Evolutionary conservation across 2,113 vertebrate species (phyloP), one percentile per base, ranked within the genome.

Genomic region (Aleadryas rufinucha): DNA sequence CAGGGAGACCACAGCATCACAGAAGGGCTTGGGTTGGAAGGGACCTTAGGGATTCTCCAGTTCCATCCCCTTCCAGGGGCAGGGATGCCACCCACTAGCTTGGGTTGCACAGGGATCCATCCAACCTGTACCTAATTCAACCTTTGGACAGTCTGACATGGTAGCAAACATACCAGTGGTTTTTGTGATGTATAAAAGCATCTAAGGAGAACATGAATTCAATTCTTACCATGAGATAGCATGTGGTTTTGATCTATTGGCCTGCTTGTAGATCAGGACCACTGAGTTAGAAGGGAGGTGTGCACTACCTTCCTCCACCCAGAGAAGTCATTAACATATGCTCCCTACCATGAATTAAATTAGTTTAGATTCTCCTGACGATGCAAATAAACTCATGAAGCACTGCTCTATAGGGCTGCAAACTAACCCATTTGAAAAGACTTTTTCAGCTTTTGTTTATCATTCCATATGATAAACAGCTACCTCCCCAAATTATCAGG

Each of bases 311-410:
- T 94, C 71, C 75, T 64, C 60, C 56, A 93, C 78, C 41, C 37
- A 91, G 69, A 45, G 71, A 63, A 97, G 95, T 49, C 85, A 87
- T 95, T 96, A 95, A 84, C 88, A 79, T 47, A 49, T 30, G 13
- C 88, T 93, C 92, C 96, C 92, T 69, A 82, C 95, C 93, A 96
- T 69, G 93, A 96, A 84, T 84, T 95, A 95, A 96, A 96, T 97
- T 96, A 97, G 86, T 90, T 96, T 47, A 69, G 94, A 91, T 93
- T 97, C 93, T 90, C 71, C 95, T 92, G 95, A 94, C 79, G 10
- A 65, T 95, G 95, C 94, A 97, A 94, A 97, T 93, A 95, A 96
- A 80, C 68, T 80, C 79, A 45, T 72, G 57, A 89, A 96, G 76
- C 87, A 94, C 84, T 90, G 90, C 93, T 91, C 92, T 89, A 84